Evolutionary conservation across 2,888 invertebrate species (phyloP).

Genomic region (Rhodophaea formosa): DNA sequence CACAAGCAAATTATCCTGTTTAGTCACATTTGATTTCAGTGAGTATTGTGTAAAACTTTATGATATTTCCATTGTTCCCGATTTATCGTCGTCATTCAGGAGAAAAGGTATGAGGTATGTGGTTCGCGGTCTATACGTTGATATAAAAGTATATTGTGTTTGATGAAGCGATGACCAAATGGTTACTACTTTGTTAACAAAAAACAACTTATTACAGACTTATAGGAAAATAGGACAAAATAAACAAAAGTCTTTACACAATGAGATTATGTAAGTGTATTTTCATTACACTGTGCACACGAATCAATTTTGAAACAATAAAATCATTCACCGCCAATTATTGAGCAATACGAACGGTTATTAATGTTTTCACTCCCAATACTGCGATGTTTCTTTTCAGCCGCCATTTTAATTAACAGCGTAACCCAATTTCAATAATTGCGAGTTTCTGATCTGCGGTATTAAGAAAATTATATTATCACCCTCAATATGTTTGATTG

Average conservation of each 20-base stretch:
- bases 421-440: slow-evolving; percentile 59
- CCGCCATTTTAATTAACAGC: slow-evolving; percentile 57
- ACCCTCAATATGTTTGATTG: background rate
- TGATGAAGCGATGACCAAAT: too few relatives aligned
- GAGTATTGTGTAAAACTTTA: too few relatives aligned
- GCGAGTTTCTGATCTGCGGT: slow-evolving; percentile 63
- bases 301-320: slow-evolving; percentile 16
- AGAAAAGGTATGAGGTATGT: too few relatives aligned
- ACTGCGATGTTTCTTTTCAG: slow-evolving; percentile 36
- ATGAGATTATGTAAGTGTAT: background rate
- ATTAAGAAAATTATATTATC: slow-evolving; percentile 30
- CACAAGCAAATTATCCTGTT: slow-evolving; percentile 28
- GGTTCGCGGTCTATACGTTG: too few relatives aligned
- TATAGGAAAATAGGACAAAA: background rate
- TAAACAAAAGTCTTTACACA: background rate
- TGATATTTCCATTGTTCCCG: too few relatives aligned
- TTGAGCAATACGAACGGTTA: slow-evolving; percentile 23
- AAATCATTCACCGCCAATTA: slow-evolving; percentile 10
- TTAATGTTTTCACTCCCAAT: slow-evolving; percentile 31
- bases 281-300: slow-evolving; percentile 4
- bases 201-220: background rate
- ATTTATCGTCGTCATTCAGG: too few relatives aligned
- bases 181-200: too few relatives aligned
- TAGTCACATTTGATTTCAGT: slow-evolving; percentile 1
- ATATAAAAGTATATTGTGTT: too few relatives aligned